Percentiles rank a stretch among this genome's conserved stretches.
These are phyloP conservation scores for Mirza zaza DNA, from an alignment of 2,113 vertebrate genomes.

Conservation along the genomic window DNA sequence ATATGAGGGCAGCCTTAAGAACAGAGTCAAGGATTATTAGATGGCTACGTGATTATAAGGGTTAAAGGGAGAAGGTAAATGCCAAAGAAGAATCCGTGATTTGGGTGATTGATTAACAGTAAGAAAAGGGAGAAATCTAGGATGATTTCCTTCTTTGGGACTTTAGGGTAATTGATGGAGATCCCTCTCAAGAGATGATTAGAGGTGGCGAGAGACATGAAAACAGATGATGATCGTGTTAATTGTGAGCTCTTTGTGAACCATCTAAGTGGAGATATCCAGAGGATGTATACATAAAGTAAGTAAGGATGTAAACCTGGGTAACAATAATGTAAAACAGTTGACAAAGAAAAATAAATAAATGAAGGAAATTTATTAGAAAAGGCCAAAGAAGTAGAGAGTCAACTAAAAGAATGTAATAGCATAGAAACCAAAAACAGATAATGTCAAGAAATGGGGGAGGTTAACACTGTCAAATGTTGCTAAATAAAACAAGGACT, in stretches of 20 bases:
- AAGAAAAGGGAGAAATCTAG: background rate
- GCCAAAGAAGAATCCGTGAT: background rate
- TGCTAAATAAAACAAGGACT: constrained; percentile 3
- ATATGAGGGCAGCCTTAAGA: background rate
- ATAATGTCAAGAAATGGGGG: background rate
- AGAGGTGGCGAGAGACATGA: background rate
- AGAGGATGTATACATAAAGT: background rate
- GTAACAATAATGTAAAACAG: background rate
- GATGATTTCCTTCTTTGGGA: background rate
- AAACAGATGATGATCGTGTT: background rate
- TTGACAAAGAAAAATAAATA: constrained; percentile 37
- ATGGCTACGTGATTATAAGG: background rate
- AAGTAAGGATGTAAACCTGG: background rate
- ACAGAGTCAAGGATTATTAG: background rate
- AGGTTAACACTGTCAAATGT: background rate
- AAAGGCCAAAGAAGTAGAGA: constrained; percentile 4
- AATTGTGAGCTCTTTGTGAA: background rate
- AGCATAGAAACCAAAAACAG: background rate
- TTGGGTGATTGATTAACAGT: background rate
- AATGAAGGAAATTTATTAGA: background rate
- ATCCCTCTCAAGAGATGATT: background rate
- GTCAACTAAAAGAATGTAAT: background rate
- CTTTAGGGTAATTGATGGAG: background rate
- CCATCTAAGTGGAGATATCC: background rate
- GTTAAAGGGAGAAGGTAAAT: background rate